Conservation (phyloP, 2,113 vertebrate genomes). For the Taurulus bubalis region DNA sequence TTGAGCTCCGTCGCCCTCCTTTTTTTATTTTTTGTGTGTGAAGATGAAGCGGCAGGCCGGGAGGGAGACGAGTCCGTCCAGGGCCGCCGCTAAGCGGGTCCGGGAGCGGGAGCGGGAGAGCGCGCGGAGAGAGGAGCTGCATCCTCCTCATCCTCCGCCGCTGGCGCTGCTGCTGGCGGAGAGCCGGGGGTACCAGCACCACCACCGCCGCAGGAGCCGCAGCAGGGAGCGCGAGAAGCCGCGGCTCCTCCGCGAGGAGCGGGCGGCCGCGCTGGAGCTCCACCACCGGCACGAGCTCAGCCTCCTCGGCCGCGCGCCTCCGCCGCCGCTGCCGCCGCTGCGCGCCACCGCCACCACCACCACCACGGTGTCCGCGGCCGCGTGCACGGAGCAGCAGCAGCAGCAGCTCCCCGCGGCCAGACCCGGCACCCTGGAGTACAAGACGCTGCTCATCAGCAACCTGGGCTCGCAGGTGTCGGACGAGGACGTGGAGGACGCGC, state of each 20-base stretch:
- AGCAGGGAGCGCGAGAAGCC: conserved; percentile 87
- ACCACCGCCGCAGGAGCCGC: conserved; percentile 77
- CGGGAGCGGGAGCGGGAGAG: conserved; percentile 87
- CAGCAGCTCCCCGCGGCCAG: conserved; percentile 64
- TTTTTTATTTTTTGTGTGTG: not conserved
- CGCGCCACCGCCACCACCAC: conserved; percentile 29
- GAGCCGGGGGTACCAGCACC: conserved; percentile 79
- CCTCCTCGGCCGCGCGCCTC: conserved; percentile 72
- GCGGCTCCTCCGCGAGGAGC: conserved; percentile 81
- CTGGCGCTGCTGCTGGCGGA: conserved; percentile 81
- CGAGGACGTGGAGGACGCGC: conserved; percentile 94
- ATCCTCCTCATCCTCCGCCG: conserved; percentile 73
- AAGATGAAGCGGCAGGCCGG: conserved; percentile 93
- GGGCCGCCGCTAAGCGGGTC: conserved; percentile 85
- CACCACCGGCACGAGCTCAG: conserved; percentile 84
- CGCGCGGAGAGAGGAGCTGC: conserved; percentile 80
- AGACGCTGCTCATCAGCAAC: conserved; percentile 95
- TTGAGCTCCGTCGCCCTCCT: conserved; percentile 69
- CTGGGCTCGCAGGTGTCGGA: conserved; percentile 93
- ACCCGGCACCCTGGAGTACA: conserved; percentile 88
- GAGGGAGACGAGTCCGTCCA: conserved; percentile 88
- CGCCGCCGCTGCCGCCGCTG: conserved; percentile 50
- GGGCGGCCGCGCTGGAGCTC: conserved; percentile 80
- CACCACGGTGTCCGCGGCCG: conserved; percentile 51
- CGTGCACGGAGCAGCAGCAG: conserved; percentile 35